Conservation (phyloP, 64 coral and sea anemone genomes). For the Pocillopora damicornis region DNA sequence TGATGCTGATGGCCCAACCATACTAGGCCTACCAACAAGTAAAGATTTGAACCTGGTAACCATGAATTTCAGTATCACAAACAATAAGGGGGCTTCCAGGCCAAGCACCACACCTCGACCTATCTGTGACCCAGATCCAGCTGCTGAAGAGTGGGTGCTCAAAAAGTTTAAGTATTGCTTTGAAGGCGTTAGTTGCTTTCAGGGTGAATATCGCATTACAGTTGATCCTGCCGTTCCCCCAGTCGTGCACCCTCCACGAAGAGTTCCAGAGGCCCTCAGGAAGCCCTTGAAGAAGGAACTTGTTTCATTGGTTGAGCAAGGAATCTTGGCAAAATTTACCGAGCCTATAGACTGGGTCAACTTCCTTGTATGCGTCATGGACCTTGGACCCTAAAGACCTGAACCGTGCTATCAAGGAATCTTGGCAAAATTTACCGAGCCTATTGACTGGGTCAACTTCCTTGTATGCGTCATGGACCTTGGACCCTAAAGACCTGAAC, state of each 20-base stretch:
- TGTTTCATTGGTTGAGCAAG: conserved; percentile 1
- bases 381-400: no score
- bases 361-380: no score
- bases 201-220: neutral
- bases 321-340: neutral
- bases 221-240: neutral
- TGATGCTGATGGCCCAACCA: conserved; percentile 11
- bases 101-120: neutral
- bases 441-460: conserved; percentile 38
- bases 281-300: conserved; percentile 8
- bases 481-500: conserved; percentile 32
- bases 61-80: conserved; percentile 16
- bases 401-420: no score
- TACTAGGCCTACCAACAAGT: conserved; percentile 33
- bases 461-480: no score
- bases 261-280: conserved; percentile 1
- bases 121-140: neutral
- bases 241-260: no score
- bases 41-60: conserved; percentile 20
- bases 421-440: neutral
- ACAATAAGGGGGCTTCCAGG: neutral
- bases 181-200: conserved; percentile 13
- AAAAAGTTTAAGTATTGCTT: neutral
- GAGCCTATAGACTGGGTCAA: conserved; percentile 28
- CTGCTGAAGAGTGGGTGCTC: neutral